Evolutionary conservation across 2,797 vertebrate genomes (phyloP).

Genomic region (Sebastes alutus): DNA sequence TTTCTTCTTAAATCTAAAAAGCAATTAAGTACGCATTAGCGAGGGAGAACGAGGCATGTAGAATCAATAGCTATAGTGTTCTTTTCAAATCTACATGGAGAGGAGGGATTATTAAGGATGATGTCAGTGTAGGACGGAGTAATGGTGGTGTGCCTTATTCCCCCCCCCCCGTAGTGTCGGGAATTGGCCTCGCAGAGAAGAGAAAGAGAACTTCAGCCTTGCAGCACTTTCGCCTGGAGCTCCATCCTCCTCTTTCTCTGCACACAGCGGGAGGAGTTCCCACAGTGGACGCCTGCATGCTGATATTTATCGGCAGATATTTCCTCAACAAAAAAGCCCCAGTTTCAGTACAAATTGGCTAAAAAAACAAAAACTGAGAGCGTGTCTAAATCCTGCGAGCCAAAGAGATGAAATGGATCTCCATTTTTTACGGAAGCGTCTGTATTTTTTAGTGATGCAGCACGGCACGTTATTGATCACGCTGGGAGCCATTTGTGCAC

Average conservation of each 20-base stretch:
- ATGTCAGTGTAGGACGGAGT: constrained; percentile 3
- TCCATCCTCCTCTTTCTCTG: constrained; percentile 35
- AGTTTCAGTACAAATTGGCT: constrained; percentile 51
- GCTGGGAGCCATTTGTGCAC: constrained; percentile 21
- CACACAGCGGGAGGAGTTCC: constrained; percentile 49
- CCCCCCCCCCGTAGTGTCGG: constrained; percentile 21
- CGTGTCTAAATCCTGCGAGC: constrained; percentile 21
- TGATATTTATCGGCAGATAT: constrained; percentile 56
- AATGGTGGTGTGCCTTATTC: constrained; percentile 2
- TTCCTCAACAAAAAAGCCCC: constrained; percentile 50
- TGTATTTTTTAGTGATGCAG: constrained; percentile 16
- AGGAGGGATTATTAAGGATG: constrained; percentile 36
- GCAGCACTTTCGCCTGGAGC: constrained; percentile 21
- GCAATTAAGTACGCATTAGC: constrained; percentile 42
- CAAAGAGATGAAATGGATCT: constrained; percentile 29
- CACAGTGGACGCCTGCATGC: constrained; percentile 31
- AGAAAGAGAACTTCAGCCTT: constrained; percentile 21
- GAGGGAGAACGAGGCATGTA: constrained; percentile 30
- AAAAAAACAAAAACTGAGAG: constrained; percentile 14
- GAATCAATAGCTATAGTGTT: constrained; percentile 31
- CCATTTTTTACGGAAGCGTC: constrained; percentile 12
- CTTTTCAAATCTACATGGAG: constrained; percentile 43
- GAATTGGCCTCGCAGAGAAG: constrained; percentile 31
- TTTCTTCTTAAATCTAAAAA: constrained; percentile 36
- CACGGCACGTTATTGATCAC: constrained; percentile 28